A percentile compares a stretch with the other conserved stretches of the same genome.
Conservation (phyloP, 1,140 invertebrate species). For the Drosophila sp. region DNA sequence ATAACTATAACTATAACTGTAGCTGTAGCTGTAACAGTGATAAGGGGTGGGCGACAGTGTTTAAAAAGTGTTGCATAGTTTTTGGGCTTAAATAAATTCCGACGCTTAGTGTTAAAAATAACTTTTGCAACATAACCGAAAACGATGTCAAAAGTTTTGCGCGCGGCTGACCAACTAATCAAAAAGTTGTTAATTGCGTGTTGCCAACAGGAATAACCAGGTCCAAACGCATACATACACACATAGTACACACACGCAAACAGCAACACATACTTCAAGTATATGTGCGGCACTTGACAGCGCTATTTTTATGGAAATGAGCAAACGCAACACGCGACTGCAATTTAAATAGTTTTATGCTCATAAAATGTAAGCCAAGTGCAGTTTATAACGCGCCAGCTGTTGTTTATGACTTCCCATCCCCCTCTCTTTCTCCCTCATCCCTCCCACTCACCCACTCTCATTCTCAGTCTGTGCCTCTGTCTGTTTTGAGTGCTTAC, state of each 20-base stretch:
- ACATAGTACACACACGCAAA: not conserved
- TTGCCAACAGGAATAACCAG: constrained; percentile 60
- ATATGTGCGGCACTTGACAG: constrained; percentile 9
- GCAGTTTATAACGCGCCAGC: constrained; percentile 67
- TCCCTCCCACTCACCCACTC: not conserved
- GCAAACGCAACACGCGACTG: constrained; percentile 23
- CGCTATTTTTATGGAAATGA: constrained; percentile 44
- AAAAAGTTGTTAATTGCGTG: constrained; percentile 76
- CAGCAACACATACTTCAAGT: constrained; percentile 8
- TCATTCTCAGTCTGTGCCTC: not conserved
- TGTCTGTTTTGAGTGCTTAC: constrained; percentile 39
- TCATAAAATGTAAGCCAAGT: constrained; percentile 51
- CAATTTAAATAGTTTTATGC: constrained; percentile 55
- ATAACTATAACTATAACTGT: constrained; percentile 35
- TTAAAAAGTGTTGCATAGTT: constrained; percentile 40
- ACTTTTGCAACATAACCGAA: constrained; percentile 52
- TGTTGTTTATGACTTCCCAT: constrained; percentile 40
- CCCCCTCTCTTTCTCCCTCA: no score
- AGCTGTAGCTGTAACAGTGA: constrained; percentile 37
- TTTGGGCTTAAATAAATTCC: constrained; percentile 55
- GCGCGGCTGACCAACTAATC: constrained; percentile 74
- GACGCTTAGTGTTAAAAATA: constrained; percentile 50
- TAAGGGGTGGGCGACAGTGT: constrained; percentile 6
- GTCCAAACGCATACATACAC: not conserved
- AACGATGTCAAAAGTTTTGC: constrained; percentile 71